phyloP scores from a whole-genome alignment of 2,888 invertebrate genomes.

The Apamea anceps region DNA sequence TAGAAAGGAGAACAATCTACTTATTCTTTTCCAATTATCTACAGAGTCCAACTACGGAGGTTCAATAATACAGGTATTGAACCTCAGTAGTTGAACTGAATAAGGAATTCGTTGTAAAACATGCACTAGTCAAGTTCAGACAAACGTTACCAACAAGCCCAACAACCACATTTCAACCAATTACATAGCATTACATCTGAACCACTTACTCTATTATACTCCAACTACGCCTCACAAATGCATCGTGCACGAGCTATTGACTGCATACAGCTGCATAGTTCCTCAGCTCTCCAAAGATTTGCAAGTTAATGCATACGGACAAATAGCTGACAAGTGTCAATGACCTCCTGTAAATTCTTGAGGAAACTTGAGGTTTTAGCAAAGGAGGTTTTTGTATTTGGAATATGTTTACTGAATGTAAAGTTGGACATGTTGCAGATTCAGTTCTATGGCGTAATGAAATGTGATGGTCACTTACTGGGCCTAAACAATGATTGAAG shows the following conservation, averaged over 20 bases:
- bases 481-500: not conserved
- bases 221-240: conserved; percentile 30
- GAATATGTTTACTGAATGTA: conserved; percentile 1
- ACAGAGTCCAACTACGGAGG: not conserved
- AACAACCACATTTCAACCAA: not conserved
- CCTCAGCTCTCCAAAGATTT: conserved; percentile 48
- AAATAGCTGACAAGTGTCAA: conserved; percentile 40
- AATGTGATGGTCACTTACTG: not conserved
- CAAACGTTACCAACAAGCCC: not conserved
- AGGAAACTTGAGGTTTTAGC: not conserved
- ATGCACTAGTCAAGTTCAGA: not conserved
- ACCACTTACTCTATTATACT: conserved; percentile 50
- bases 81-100: not conserved
- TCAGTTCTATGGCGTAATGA: not conserved
- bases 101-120: not conserved
- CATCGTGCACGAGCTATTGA: conserved; percentile 48
- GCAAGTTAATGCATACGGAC: conserved; percentile 54
- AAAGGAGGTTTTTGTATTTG: conserved; percentile 8
- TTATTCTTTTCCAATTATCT: too few relatives aligned
- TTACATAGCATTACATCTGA: conserved; percentile 6
- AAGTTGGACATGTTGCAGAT: not conserved
- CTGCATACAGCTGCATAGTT: conserved; percentile 21
- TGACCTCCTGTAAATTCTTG: conserved; percentile 33
- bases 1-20: not conserved
- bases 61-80: not conserved